These are phyloP conservation scores for Microcebus jonahi DNA, from an alignment of 2,113 vertebrate genomes.

Conservation along the genomic window DNA sequence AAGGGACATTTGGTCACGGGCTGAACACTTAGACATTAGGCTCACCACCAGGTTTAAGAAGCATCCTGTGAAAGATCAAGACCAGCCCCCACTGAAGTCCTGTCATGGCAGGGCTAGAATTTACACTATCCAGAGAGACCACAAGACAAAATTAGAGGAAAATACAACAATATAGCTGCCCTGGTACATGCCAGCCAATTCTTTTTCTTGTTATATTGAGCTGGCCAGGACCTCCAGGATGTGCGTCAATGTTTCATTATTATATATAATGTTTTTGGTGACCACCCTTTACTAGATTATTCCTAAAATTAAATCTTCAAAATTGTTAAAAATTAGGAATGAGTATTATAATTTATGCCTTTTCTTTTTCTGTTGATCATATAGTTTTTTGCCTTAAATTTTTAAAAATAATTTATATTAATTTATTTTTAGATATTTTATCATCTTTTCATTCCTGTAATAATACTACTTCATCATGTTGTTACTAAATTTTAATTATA, in stretches of 20 bases:
- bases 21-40: no score
- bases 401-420: neutral
- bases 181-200: neutral
- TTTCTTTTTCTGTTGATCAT: neutral
- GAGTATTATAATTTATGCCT: neutral
- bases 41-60: neutral
- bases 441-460: neutral
- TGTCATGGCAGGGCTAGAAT: neutral
- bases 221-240: neutral
- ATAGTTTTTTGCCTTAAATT: neutral
- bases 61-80: neutral
- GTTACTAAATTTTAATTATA: constrained; percentile 10
- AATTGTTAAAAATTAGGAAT: neutral
- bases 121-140: neutral
- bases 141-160: neutral
- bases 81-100: neutral
- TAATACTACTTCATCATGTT: constrained; percentile 13
- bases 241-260: neutral
- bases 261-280: neutral
- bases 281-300: neutral
- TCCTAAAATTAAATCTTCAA: constrained; percentile 15
- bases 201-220: neutral
- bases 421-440: constrained; percentile 18
- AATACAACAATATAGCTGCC: neutral
- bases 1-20: no score